Percentiles rank a stretch among this genome's conserved stretches.
Evolutionary conservation across 1,140 invertebrate species (phyloP).

Genomic region (Lepidurus couesii): DNA sequence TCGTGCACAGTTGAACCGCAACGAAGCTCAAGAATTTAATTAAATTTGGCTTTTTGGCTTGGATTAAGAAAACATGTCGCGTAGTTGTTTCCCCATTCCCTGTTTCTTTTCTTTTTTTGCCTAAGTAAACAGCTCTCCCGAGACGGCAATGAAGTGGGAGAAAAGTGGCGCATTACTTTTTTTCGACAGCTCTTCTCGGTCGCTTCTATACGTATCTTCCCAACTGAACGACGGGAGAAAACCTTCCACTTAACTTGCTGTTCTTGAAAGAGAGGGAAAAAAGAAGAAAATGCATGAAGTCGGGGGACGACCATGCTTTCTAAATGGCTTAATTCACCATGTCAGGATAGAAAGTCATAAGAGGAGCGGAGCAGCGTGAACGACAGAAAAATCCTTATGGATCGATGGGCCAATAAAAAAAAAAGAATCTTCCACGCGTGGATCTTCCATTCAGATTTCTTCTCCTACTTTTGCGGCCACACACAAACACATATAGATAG

Average conservation of each 20-base stretch:
- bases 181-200: not conserved
- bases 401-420: not conserved
- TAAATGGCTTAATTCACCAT: not conserved
- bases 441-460: not conserved
- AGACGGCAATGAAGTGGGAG: constrained; percentile 4
- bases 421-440: not conserved
- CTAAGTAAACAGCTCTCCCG: not conserved
- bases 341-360: not conserved
- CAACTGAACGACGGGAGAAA: too few species aligned
- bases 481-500: too few species aligned
- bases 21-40: constrained; percentile 19
- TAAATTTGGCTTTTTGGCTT: constrained; percentile 5
- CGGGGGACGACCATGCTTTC: not conserved
- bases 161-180: constrained; percentile 15
- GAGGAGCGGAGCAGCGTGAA: not conserved
- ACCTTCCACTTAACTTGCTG: too few species aligned
- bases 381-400: constrained; percentile 4
- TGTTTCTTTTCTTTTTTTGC: not conserved
- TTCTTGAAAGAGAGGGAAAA: not conserved
- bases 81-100: not conserved
- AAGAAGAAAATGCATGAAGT: not conserved
- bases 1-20: constrained; percentile 17
- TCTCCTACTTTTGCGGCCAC: not conserved
- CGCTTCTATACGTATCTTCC: too few species aligned
- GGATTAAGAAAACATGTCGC: constrained; percentile 15